Evolutionary conservation across 2,888 invertebrate species (phyloP).

Genomic region (Eubasilissa splendida): DNA sequence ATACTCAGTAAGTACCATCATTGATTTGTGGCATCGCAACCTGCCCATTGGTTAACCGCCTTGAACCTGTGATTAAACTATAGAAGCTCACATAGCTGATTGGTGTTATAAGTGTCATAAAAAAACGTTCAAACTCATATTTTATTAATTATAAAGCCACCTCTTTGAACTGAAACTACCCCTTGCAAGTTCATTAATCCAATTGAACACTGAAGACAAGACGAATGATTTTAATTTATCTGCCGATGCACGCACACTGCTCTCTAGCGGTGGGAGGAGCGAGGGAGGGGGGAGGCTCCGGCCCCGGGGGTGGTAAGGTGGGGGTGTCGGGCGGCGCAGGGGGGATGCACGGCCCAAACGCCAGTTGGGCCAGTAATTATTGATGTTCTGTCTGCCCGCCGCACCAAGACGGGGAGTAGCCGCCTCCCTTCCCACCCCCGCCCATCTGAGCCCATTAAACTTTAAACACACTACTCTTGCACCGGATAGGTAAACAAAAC

Average conservation of each 20-base stretch:
- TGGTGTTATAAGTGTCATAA: too few relatives aligned
- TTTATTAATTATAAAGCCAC: too few relatives aligned
- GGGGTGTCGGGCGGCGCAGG: constrained; percentile 59
- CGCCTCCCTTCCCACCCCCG: background rate
- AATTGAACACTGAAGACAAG: constrained; percentile 25
- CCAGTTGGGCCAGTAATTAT: constrained; percentile 58
- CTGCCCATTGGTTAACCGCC: too few relatives aligned
- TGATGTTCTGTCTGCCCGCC: constrained; percentile 59
- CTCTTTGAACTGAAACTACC: too few relatives aligned
- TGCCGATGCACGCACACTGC: constrained; percentile 51
- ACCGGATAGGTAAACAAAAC: constrained; percentile 14
- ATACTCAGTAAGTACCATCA: too few relatives aligned
- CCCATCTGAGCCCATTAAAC: constrained; percentile 23
- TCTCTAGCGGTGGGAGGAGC: constrained; percentile 65
- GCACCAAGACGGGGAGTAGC: constrained; percentile 50
- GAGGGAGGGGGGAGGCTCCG: background rate
- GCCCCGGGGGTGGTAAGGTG: background rate
- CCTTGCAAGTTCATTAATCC: background rate
- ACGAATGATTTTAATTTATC: constrained; percentile 16
- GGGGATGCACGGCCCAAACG: constrained; percentile 45
- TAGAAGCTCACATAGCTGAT: too few relatives aligned
- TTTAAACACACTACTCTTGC: constrained; percentile 33
- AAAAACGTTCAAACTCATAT: too few relatives aligned
- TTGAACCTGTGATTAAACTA: too few relatives aligned
- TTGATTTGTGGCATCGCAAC: too few relatives aligned